Evolutionary conservation across 2,888 invertebrate genomes (phyloP).

Genomic region (Plagodis dolabraria): DNA sequence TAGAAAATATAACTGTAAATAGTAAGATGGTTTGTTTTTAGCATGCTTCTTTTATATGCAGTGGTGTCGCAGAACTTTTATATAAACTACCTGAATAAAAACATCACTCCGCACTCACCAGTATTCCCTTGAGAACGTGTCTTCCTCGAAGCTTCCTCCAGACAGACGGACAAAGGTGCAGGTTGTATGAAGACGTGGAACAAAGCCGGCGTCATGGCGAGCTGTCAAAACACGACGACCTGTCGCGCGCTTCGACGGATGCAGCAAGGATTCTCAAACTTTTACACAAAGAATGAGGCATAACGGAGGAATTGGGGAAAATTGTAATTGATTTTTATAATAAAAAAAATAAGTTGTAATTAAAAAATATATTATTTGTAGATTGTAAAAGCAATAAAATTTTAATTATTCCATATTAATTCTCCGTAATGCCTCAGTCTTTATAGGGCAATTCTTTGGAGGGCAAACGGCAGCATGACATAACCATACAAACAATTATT

Average conservation of each 20-base stretch:
- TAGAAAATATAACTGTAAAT: no score
- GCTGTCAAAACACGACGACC: constrained; percentile 75
- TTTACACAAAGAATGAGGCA: neutral
- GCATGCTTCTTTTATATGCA: no score
- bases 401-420: no score
- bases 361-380: neutral
- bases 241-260: constrained; percentile 51
- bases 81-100: neutral
- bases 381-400: no score
- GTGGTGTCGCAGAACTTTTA: neutral
- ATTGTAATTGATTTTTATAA: neutral
- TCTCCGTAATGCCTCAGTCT: no score
- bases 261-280: constrained; percentile 26
- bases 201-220: constrained; percentile 57
- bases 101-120: neutral
- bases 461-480: no score
- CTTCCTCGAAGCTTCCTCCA: constrained; percentile 22
- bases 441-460: no score
- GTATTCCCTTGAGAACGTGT: constrained; percentile 26
- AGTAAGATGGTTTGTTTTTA: no score
- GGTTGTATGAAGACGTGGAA: constrained; percentile 19
- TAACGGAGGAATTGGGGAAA: neutral
- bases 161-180: constrained; percentile 27
- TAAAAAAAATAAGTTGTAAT: neutral
- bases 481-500: no score